Base-by-base conservation (phyloP, 2,888 invertebrate genomes). In the Tethea ocularis region DNA sequence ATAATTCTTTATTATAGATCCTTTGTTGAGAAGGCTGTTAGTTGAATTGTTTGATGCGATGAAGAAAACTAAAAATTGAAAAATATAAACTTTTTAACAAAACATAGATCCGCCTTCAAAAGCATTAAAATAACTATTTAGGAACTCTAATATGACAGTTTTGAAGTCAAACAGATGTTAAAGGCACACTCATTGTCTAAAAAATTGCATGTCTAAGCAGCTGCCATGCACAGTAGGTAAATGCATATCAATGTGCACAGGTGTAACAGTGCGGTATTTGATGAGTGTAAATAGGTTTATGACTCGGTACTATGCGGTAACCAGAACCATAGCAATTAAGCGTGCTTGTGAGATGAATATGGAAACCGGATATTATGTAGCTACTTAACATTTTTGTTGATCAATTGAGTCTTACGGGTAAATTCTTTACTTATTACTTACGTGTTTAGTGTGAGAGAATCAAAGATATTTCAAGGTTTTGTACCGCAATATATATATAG, bases 191-290 rank as follows among this genome's bases (percentile, higher is more conserved):
- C 75, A 74, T 63, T 71, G 78, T 81, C 74, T 75, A 70, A 81
- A 77, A 77, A 76, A 74, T 74, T 82, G 83, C 76, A 77, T 76
- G 80, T 68, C 71, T 88, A 87, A 85, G 87, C 84, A 86, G 80
- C 74, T 78, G 81, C n/a, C n/a, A n/a, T n/a, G n/a, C 78, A 77
- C 71, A 75, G 74, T 71, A 71, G 75, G 74, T 71, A 71, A 79
- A 77, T 76, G 82, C 86, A 84, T 87, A 84, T 87, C 80, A 78
- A 83, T 82, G 80, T 86, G 71, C 62, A 78, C 88, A 88, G 85
- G 87, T 89, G 89, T 84, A 77, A 77, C 70, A 64, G 72, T 73
- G 69, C 62, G 68, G 62, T 61, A 66, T 71, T 68, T 72, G 69
- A 76, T 76, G 67, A 71, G 61, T 57, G 58, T 62, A 58, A 61